phyloP scores from a whole-genome alignment of 2,888 invertebrate genomes.

The Ganaspis brasiliensis region DNA sequence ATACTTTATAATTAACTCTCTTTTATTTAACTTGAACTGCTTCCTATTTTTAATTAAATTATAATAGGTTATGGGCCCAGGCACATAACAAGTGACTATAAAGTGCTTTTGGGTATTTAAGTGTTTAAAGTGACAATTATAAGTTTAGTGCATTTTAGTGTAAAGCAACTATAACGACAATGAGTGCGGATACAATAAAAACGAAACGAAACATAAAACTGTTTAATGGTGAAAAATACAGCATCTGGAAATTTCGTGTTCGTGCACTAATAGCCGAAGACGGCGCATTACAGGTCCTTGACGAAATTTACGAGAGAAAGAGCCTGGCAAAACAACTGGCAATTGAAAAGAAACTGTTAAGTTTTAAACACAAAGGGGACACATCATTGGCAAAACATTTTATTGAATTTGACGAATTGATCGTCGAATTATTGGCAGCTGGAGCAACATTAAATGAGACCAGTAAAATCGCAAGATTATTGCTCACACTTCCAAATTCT shows the following conservation, averaged over 20 bases:
- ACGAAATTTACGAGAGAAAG: constrained; percentile 14
- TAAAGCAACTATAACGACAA: not conserved
- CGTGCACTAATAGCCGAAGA: too few species aligned
- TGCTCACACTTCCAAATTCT: too few species aligned
- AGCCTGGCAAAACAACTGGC: constrained; percentile 6
- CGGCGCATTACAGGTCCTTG: not conserved
- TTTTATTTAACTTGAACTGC: too few species aligned
- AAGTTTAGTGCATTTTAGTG: too few species aligned
- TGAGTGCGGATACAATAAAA: too few species aligned
- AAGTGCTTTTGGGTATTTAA: not conserved
- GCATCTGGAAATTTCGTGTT: not conserved
- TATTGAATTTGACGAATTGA: constrained; percentile 19
- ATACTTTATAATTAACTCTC: too few species aligned
- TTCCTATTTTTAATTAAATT: not conserved
- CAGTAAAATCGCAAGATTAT: too few species aligned
- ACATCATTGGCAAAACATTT: constrained; percentile 18
- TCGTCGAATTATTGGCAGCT: constrained; percentile 4
- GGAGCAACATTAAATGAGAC: too few species aligned
- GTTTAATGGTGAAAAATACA: too few species aligned
- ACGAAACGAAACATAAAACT: too few species aligned
- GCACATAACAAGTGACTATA: not conserved
- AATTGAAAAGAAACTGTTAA: too few species aligned
- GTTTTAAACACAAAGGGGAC: not conserved
- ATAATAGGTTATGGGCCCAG: not conserved
- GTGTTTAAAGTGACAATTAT: not conserved